These are phyloP conservation scores for Clarias platycephalus DNA, from an alignment of 2,797 vertebrate genomes.

Conservation along the genomic window DNA sequence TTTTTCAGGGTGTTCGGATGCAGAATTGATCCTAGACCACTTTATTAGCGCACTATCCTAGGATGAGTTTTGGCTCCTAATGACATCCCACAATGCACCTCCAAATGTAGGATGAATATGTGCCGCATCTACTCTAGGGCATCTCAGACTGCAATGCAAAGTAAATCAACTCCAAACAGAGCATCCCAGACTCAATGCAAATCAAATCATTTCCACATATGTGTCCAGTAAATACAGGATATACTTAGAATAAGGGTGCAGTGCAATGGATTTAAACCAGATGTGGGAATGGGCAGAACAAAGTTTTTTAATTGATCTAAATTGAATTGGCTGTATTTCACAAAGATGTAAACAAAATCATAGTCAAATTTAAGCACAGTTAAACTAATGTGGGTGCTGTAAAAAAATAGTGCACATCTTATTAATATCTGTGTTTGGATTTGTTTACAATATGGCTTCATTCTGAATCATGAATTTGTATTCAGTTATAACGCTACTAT, in stretches of 20 bases:
- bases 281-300: neutral
- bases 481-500: neutral
- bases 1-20: neutral
- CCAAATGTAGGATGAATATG: slow-evolving; percentile 2
- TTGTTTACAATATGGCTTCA: neutral
- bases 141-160: neutral
- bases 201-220: neutral
- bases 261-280: neutral
- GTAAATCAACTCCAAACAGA: slow-evolving; percentile 1
- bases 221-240: neutral
- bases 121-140: neutral
- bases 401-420: neutral
- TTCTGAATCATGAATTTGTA: neutral
- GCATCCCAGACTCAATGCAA: neutral
- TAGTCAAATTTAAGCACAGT: neutral
- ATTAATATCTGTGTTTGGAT: neutral
- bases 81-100: slow-evolving; percentile 29
- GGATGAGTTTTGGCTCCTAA: neutral
- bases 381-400: neutral
- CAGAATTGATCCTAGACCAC: neutral
- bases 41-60: neutral
- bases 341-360: neutral
- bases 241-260: neutral
- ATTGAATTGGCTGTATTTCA: neutral
- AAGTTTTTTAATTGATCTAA: neutral